Conservation (phyloP, 1,140 invertebrate species). For the Drosophila triauraria region DNA sequence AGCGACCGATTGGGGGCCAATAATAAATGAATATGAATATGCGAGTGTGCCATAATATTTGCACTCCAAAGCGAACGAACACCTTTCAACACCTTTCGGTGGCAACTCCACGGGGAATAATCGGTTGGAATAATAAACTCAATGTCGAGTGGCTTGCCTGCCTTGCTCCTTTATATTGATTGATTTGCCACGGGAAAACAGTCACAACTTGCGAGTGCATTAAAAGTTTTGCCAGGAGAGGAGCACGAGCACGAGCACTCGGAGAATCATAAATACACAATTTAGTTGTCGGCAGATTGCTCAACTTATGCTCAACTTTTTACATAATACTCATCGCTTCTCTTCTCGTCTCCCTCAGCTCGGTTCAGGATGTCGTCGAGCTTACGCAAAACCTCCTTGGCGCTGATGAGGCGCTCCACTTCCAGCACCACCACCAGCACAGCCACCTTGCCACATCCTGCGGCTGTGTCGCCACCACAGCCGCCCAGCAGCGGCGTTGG, state of each 20-base stretch:
- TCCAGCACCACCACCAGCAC: slow-evolving; percentile 34
- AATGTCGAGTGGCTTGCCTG: slow-evolving; percentile 1
- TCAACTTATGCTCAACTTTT: slow-evolving; percentile 34
- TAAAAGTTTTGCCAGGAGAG: slow-evolving; percentile 30
- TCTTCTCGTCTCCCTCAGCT: background rate
- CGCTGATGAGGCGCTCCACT: slow-evolving; percentile 73
- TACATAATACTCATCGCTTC: slow-evolving; percentile 29
- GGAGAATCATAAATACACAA: slow-evolving; percentile 34
- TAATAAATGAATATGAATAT: slow-evolving; percentile 8
- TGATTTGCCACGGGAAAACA: slow-evolving; percentile 27
- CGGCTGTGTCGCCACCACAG: slow-evolving; percentile 27
- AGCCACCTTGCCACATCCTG: slow-evolving; percentile 35
- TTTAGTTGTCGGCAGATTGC: slow-evolving; percentile 34
- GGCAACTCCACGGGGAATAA: background rate
- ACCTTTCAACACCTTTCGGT: background rate
- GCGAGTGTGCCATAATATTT: slow-evolving; percentile 35
- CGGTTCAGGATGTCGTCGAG: slow-evolving; percentile 73
- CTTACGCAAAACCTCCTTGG: slow-evolving; percentile 66
- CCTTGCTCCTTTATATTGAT: slow-evolving; percentile 26
- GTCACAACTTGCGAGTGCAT: slow-evolving; percentile 36
- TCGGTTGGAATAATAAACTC: slow-evolving; percentile 22
- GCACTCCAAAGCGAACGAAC: slow-evolving; percentile 20
- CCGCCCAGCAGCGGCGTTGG: slow-evolving; percentile 59
- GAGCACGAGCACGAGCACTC: background rate
- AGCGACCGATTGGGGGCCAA: slow-evolving; percentile 19